These are phyloP conservation scores for Lithophane semibrunnea DNA, from an alignment of 2,888 invertebrate genomes.

Conservation along the genomic window DNA sequence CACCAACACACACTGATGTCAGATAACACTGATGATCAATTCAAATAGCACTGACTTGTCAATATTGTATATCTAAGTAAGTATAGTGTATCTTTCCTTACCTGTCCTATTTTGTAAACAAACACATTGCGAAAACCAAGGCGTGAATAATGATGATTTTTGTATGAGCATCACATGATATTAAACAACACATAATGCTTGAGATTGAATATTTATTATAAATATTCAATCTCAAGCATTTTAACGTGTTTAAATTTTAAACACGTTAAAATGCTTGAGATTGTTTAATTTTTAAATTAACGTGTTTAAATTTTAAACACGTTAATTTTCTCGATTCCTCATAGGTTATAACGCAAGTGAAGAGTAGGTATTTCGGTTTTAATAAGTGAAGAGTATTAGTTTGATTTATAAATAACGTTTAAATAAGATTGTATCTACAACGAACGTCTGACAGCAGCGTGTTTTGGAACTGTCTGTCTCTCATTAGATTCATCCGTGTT, in stretches of 20 bases:
- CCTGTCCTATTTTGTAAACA: conserved; percentile 9
- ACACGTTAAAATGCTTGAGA: neutral
- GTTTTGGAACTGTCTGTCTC: neutral
- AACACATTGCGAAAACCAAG: neutral
- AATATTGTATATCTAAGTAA: neutral
- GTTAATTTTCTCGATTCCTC: neutral
- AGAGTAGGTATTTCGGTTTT: neutral
- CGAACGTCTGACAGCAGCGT: neutral
- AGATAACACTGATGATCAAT: too few species aligned
- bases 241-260: too few species aligned
- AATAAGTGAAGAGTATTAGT: too few species aligned
- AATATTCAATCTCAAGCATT: too few species aligned
- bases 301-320: neutral
- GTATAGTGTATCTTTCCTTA: neutral
- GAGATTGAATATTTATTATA: neutral
- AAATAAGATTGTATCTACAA: neutral
- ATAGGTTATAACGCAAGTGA: neutral
- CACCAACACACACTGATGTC: neutral
- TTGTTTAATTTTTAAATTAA: too few species aligned
- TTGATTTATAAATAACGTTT: neutral
- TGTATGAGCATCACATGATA: neutral
- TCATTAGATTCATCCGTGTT: neutral
- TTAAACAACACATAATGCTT: neutral
- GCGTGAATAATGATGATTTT: neutral
- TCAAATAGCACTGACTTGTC: neutral